phyloP scores from a whole-genome alignment of 2,888 invertebrate genomes.

The Ichneumon xanthorius region DNA sequence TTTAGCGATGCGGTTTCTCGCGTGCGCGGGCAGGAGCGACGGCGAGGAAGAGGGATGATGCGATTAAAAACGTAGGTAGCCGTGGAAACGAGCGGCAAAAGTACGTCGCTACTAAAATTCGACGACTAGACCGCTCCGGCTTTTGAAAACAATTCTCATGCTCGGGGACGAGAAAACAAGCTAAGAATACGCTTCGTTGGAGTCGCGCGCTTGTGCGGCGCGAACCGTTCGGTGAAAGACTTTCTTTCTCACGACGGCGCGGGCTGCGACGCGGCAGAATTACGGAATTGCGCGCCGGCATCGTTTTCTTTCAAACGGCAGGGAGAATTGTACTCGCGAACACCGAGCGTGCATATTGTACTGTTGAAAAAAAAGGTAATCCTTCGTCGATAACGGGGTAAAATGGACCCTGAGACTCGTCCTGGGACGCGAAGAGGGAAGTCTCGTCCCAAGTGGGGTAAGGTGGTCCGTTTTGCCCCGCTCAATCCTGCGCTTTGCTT shows the following conservation, averaged over 20 bases:
- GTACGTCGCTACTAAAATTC: slow-evolving; percentile 65
- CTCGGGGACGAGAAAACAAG: slow-evolving; percentile 70
- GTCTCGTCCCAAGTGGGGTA: too few relatives aligned
- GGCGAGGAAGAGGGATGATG: slow-evolving; percentile 43
- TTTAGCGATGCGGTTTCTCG: neutral
- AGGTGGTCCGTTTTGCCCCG: neutral
- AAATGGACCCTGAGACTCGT: too few relatives aligned
- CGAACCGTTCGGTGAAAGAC: slow-evolving; percentile 68
- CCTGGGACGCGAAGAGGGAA: too few relatives aligned
- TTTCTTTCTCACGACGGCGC: slow-evolving; percentile 67
- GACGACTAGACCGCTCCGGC: slow-evolving; percentile 71
- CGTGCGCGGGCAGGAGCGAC: slow-evolving; percentile 7
- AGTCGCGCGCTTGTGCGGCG: neutral
- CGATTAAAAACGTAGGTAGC: slow-evolving; percentile 42
- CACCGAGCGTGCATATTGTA: neutral
- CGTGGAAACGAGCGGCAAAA: slow-evolving; percentile 42
- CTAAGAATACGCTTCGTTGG: slow-evolving; percentile 77
- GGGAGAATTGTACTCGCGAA: slow-evolving; percentile 35
- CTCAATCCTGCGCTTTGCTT: too few relatives aligned
- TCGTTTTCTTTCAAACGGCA: slow-evolving; percentile 25
- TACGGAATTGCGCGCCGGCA: neutral
- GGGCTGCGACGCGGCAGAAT: slow-evolving; percentile 46
- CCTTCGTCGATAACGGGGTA: neutral
- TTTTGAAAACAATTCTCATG: slow-evolving; percentile 77
- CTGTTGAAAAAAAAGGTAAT: neutral